Evolutionary conservation across 1,140 invertebrate genomes (phyloP).

Genomic region (Hyles euphorbiae): DNA sequence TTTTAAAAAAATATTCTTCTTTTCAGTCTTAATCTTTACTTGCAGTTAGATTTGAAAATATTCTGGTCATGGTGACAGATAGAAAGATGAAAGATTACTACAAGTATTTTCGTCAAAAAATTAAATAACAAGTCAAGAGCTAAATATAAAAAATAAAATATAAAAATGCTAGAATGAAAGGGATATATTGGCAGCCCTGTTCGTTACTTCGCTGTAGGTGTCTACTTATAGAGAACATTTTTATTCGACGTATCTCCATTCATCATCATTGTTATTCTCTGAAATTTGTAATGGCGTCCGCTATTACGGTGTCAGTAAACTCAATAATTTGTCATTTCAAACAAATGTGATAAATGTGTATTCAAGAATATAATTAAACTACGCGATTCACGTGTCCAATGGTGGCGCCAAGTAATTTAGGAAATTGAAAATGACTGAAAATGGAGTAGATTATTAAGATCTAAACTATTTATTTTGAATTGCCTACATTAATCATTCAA

Average conservation of each 20-base stretch:
- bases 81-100: too few species aligned
- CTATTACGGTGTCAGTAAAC: constrained; percentile 17
- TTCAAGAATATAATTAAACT: background rate
- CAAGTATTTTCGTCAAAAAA: too few species aligned
- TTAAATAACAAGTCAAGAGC: too few species aligned
- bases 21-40: too few species aligned
- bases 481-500: too few species aligned
- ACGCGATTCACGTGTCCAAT: background rate
- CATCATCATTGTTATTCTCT: constrained; percentile 44
- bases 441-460: too few species aligned
- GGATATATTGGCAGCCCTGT: constrained; percentile 30
- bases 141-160: too few species aligned
- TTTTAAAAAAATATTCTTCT: too few species aligned
- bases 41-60: too few species aligned
- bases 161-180: background rate
- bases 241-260: constrained; percentile 41
- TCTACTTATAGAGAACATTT: constrained; percentile 32
- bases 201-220: constrained; percentile 11
- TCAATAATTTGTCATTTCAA: constrained; percentile 7
- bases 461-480: too few species aligned
- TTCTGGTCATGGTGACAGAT: too few species aligned
- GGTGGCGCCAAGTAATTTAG: background rate
- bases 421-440: too few species aligned
- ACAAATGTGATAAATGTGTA: background rate
- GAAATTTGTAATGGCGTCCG: constrained; percentile 34